phyloP scores from a whole-genome alignment of 1,140 invertebrate genomes.

The Bombus picipes region DNA sequence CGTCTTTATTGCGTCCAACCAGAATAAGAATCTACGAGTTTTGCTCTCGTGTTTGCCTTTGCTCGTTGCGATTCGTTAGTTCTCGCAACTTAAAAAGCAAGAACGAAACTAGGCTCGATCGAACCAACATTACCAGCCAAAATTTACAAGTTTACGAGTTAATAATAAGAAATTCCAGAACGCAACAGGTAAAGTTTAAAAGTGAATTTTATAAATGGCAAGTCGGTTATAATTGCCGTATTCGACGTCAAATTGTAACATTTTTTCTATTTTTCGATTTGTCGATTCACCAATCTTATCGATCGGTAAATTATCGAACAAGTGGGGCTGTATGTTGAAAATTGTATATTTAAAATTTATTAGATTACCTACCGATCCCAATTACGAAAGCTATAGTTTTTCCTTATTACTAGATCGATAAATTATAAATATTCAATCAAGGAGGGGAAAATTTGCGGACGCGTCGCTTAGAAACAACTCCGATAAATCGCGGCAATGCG shows the following conservation, averaged over 20 bases:
- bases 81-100: neutral
- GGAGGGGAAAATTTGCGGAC: neutral
- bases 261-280: too few relatives aligned
- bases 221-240: too few relatives aligned
- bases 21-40: neutral
- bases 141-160: too few relatives aligned
- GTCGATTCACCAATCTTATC: too few relatives aligned
- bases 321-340: fast-evolving
- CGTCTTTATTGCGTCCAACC: constrained; percentile 6
- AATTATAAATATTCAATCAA: neutral
- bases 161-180: neutral
- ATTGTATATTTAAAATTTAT: too few relatives aligned
- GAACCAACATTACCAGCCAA: neutral
- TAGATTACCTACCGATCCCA: too few relatives aligned
- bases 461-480: neutral
- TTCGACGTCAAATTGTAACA: too few relatives aligned
- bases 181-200: neutral
- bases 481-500: constrained; percentile 12
- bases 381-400: neutral
- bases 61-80: neutral
- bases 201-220: neutral
- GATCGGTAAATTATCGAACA: too few relatives aligned
- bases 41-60: neutral
- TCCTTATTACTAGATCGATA: neutral
- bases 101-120: neutral